These are phyloP conservation scores for Corythucha ciliata DNA, from an alignment of 2,888 invertebrate species.

Conservation along the genomic window DNA sequence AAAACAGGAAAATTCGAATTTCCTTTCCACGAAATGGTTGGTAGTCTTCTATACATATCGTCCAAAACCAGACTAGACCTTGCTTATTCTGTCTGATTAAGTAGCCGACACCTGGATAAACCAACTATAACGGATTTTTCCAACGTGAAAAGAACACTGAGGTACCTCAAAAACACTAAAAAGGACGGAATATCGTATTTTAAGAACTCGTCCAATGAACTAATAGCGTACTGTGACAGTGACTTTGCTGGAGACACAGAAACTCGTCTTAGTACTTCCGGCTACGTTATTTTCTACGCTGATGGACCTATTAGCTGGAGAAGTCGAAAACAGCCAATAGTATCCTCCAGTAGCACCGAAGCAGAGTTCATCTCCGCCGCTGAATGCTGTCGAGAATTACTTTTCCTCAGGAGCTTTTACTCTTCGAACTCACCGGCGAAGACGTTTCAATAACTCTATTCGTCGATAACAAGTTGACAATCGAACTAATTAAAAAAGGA, in stretches of 20 bases:
- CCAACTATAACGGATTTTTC: not conserved
- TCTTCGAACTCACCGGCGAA: constrained; percentile 8
- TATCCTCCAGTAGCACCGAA: constrained; percentile 1
- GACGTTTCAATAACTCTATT: not conserved
- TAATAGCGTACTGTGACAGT: constrained; percentile 5
- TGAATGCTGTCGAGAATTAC: constrained; percentile 14
- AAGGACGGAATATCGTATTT: not conserved
- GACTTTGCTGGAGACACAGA: constrained; percentile 11
- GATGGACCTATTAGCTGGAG: constrained; percentile 12
- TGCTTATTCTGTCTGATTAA: not conserved
- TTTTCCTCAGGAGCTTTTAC: constrained; percentile 5
- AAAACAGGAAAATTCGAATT: too few species aligned
- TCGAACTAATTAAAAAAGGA: constrained; percentile 7
- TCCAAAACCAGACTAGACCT: constrained; percentile 8
- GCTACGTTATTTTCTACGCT: constrained; percentile 4
- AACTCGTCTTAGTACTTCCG: constrained; percentile 6
- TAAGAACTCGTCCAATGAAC: not conserved
- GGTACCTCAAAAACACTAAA: not conserved
- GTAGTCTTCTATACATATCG: constrained; percentile 2
- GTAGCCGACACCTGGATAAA: constrained; percentile 2
- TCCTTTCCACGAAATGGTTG: too few species aligned
- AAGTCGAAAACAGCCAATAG: constrained; percentile 7
- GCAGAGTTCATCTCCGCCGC: constrained; percentile 12
- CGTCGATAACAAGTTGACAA: constrained; percentile 2
- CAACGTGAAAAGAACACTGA: constrained; percentile 1